Evolutionary conservation across 2,888 invertebrate species (phyloP).

Genomic region (Gymnoscelis rufifasciata): DNA sequence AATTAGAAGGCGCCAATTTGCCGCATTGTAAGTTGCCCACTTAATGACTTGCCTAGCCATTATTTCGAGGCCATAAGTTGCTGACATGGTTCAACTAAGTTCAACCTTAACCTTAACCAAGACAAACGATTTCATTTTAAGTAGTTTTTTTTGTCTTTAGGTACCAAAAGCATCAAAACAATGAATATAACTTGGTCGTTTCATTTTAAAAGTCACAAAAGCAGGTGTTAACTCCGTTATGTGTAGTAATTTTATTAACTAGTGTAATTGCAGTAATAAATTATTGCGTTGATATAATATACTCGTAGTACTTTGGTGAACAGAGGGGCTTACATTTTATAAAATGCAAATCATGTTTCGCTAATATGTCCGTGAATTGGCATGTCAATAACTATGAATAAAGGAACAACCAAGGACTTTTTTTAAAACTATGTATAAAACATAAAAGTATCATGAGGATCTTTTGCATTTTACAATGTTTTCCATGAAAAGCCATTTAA

Average conservation of each 20-base stretch:
- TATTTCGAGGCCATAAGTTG: conserved; percentile 5
- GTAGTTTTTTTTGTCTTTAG: no score
- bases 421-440: conserved; percentile 4
- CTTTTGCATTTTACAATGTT: conserved; percentile 38
- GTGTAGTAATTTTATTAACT: no score
- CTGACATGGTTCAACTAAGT: background rate
- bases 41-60: background rate
- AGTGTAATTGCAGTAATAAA: no score
- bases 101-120: no score
- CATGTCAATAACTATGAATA: conserved; percentile 11
- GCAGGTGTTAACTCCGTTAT: no score
- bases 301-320: conserved; percentile 8
- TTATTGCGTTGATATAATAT: no score
- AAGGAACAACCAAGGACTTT: conserved; percentile 10
- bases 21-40: conserved; percentile 54
- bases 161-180: background rate
- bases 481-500: conserved; percentile 52
- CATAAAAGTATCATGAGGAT: background rate
- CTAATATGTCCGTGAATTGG: conserved; percentile 9
- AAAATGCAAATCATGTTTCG: conserved; percentile 36
- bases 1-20: conserved; percentile 74
- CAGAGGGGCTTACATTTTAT: conserved; percentile 13
- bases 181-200: background rate
- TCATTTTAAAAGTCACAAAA: no score
- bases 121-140: no score